Percentiles rank a stretch among this genome's conserved stretches.
Evolutionary conservation across 1,140 invertebrate genomes (phyloP).

Genomic region (Telenomus remus): DNA sequence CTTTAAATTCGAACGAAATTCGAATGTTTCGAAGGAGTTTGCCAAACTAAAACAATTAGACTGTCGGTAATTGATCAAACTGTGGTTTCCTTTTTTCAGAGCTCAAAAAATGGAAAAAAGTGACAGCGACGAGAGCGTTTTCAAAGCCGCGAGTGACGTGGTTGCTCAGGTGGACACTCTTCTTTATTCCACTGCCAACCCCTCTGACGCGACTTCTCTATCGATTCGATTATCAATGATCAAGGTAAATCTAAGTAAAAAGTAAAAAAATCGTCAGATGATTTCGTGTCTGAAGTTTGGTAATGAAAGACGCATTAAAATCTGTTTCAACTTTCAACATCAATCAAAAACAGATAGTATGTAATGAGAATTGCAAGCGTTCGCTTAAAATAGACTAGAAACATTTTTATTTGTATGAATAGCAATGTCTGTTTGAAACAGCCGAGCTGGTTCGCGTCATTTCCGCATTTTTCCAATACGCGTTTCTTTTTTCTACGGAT

Average conservation of each 20-base stretch:
- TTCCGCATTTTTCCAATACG: conserved; percentile 32
- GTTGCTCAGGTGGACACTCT: conserved; percentile 77
- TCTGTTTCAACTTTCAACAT: not conserved
- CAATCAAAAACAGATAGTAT: conserved; percentile 31
- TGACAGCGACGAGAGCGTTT: conserved; percentile 52
- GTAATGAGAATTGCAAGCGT: conserved; percentile 9
- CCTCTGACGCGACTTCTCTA: conserved; percentile 81
- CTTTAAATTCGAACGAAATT: no score
- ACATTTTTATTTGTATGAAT: conserved; percentile 47
- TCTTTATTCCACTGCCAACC: conserved; percentile 79
- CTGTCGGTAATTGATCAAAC: no score
- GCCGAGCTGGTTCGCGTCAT: conserved; percentile 21
- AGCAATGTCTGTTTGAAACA: conserved; percentile 33
- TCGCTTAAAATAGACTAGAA: conserved; percentile 41
- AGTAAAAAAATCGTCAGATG: not conserved
- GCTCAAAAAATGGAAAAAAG: conserved; percentile 47
- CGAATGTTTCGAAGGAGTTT: not conserved
- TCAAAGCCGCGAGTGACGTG: conserved; percentile 71
- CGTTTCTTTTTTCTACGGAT: conserved; percentile 1
- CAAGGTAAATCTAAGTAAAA: conserved; percentile 77
- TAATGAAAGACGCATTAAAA: no score
- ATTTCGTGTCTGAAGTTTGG: no score
- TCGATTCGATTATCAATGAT: conserved; percentile 79
- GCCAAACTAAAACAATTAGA: not conserved
- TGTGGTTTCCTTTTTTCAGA: conserved; percentile 12